phyloP scores from a whole-genome alignment of 37 sponge, comb jelly and placozoan species.

The Aplysina aerophoba region DNA sequence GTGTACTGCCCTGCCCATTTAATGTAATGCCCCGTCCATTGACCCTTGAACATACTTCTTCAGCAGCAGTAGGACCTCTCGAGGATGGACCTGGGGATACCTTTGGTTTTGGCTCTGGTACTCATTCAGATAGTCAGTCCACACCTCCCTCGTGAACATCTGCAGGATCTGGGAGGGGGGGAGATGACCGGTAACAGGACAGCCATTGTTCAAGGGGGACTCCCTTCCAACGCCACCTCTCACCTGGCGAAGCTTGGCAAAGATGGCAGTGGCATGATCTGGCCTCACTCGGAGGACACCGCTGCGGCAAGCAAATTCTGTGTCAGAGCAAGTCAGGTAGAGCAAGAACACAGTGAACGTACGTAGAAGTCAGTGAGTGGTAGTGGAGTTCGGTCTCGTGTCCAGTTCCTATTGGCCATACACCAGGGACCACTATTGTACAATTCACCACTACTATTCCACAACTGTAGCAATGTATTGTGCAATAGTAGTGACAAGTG shows the following conservation, averaged over 20 bases:
- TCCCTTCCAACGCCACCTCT: neutral
- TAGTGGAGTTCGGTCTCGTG: too few species aligned
- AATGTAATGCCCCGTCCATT: neutral
- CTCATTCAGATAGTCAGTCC: conserved; percentile 72
- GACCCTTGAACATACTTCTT: conserved; percentile 52
- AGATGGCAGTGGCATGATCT: neutral
- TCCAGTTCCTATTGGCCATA: too few species aligned
- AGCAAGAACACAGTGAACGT: too few species aligned
- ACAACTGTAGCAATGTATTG: too few species aligned
- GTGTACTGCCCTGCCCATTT: too few species aligned
- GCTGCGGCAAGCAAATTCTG: conserved; percentile 43
- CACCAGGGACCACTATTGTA: too few species aligned
- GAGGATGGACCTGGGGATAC: conserved; percentile 65
- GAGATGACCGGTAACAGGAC: neutral
- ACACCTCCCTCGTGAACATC: conserved; percentile 61
- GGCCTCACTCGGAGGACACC: neutral
- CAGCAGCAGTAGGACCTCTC: conserved; percentile 54
- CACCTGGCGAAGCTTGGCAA: conserved; percentile 31
- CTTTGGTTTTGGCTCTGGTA: conserved; percentile 36
- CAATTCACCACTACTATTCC: too few species aligned
- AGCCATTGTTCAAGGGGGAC: neutral
- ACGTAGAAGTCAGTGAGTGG: too few species aligned
- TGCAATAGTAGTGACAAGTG: too few species aligned
- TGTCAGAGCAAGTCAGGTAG: neutral
- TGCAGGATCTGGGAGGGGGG: conserved; percentile 50